These are phyloP conservation scores for Orientallactaga sibirica DNA, from an alignment of 2,797 vertebrate species.

Conservation along the genomic window DNA sequence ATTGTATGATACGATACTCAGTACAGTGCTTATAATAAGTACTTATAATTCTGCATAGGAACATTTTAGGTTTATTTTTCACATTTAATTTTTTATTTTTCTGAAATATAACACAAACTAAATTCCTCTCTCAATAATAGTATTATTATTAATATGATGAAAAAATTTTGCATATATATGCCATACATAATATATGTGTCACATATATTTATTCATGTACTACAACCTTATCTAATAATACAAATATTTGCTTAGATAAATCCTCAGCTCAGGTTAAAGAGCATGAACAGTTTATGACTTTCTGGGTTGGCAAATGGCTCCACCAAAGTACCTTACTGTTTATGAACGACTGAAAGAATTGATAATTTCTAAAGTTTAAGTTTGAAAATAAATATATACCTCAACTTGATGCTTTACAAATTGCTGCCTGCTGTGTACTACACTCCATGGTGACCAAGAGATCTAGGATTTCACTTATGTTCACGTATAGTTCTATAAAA, in stretches of 20 bases:
- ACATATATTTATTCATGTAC: background rate
- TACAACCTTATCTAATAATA: background rate
- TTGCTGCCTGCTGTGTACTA: background rate
- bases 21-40: background rate
- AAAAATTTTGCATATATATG: background rate
- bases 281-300: background rate
- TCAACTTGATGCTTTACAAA: background rate
- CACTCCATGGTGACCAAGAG: background rate
- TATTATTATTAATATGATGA: background rate
- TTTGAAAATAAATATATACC: background rate
- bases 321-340: background rate
- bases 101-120: background rate
- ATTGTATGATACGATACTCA: too few relatives aligned
- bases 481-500: background rate
- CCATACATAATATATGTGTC: background rate
- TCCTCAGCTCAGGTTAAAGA: background rate
- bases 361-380: background rate
- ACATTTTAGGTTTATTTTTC: background rate
- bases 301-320: background rate
- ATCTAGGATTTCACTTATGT: background rate
- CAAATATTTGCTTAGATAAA: constrained; percentile 22
- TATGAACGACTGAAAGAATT: background rate
- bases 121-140: background rate
- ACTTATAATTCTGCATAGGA: background rate
- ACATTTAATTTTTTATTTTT: background rate